These are phyloP conservation scores for Bradypus variegatus DNA, from an alignment of 2,797 vertebrate species.

Conservation along the genomic window DNA sequence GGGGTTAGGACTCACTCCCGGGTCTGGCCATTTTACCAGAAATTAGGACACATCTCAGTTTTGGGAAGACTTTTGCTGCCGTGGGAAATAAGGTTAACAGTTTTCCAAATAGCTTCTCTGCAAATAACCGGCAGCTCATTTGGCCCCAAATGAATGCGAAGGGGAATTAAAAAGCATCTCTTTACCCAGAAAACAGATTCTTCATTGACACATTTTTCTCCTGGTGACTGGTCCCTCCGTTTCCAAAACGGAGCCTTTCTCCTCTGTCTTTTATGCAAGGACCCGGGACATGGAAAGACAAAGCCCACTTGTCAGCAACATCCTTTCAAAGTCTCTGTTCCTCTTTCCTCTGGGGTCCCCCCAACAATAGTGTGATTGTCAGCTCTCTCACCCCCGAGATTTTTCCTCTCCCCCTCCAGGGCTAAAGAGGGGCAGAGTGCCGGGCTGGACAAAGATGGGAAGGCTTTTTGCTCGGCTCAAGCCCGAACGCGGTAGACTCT, in stretches of 20 bases:
- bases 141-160: not conserved
- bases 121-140: not conserved
- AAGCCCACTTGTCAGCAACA: slow-evolving; percentile 67
- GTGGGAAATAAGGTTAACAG: not conserved
- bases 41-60: not conserved
- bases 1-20: not conserved
- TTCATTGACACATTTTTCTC: slow-evolving; percentile 40
- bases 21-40: not conserved
- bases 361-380: slow-evolving; percentile 69
- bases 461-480: slow-evolving; percentile 43
- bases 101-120: not conserved
- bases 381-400: not conserved
- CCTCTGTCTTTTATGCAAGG: slow-evolving; percentile 9
- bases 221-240: not conserved
- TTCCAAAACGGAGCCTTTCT: slow-evolving; percentile 39
- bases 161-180: slow-evolving; percentile 14
- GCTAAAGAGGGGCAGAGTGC: slow-evolving; percentile 57
- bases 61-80: not conserved
- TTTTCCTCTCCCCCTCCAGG: slow-evolving; percentile 36
- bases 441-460: slow-evolving; percentile 22
- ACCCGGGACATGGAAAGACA: slow-evolving; percentile 55
- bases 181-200: slow-evolving; percentile 55
- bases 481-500: not conserved
- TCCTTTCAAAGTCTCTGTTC: slow-evolving; percentile 48
- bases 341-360: slow-evolving; percentile 16